Base-by-base conservation (phyloP, 2,888 invertebrate species). In the Suillia variegata region DNA sequence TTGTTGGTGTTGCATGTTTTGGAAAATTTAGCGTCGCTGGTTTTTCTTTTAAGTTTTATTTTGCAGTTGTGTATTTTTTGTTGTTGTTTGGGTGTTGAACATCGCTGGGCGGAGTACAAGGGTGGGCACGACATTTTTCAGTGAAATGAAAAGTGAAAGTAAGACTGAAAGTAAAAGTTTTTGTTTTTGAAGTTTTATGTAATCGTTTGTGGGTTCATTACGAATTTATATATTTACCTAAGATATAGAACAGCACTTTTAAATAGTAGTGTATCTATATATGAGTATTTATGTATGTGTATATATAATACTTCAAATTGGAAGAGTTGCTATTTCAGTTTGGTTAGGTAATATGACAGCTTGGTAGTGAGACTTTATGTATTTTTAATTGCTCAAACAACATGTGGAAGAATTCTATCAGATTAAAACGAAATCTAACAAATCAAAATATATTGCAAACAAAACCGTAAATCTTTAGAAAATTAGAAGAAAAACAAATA, bases 111-210 rank as follows among this genome's bases (percentile, higher is more conserved):
- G 45, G 20, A 18, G 45, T 20, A n/a, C n/a, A n/a, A n/a, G 17
- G 45, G 45, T 17, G 45, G 18, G 45, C 6, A 13, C 17, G 4
- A 20, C 5, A 4, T 18, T 45, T 18, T 4, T 13, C 8, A 20
- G 6, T 45, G 20, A 5, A 45, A 45, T 8, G 6, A 15, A 18
- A 50, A 56, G 38, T 42, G 51, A 56, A 56, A 58, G 31, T 33
- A 26, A 53, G 53, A 58, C 48, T 22, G 33, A 56, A 56, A 56
- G 22, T 22, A 38, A 56, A 58, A 58, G 58, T 52, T 47, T 58
- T 21, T 26, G 33, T 22, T 45, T 52, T 52, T 51, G 52, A 57
- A 31, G 26, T 51, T 47, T 54, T 54, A 54, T 54, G 54, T 54
- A 54, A 54, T 42, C n/a, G 8, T 42, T 21, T 42, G 42, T 42